Evolutionary conservation across 1,140 invertebrate genomes (phyloP), one percentile per base, ranked within the genome.

Genomic region (Atta texana): DNA sequence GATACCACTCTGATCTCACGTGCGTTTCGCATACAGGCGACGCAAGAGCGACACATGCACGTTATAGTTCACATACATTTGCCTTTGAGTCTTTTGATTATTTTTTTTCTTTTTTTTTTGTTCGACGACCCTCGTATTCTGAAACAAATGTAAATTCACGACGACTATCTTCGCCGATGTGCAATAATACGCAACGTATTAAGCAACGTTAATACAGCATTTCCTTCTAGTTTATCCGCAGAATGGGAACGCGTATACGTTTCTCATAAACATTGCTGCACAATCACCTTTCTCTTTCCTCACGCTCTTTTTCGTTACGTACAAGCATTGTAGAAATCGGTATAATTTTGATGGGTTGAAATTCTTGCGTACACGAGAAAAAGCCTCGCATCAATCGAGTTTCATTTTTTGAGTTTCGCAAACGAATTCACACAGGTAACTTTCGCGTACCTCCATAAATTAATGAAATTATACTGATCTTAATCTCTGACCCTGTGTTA

Each of bases 1-100:
- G 18, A 82, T 14, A 55, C 31, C 24, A 61, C 24, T 82, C 14
- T 31, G 24, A 12, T 51, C 44, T 82, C 64, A 12, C 61, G 44
- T 53, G 31, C 63, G 28, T 24, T 44, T 21, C 74, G 74, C 74
- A 76, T 66, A 7, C 31, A 76, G 7, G 21, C 39, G 34, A 51
- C 49, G 55, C 8, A 44, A 66, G 57, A 28, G 24, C 64, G 34
- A 49, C 31, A 76, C 69, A 3, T 72, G 18, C 53, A 61, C 39
- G 69, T 18, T 12, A n/a, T n/a, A 63, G 12, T 74, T 61, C 31
- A 88, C 31, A 86, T 74, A 59, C 90, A 90, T 90, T 92, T 92
- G 92, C 91, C 92, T 93, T 92, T 91, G 88, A 92, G 1, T 21
- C 85, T 89, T 85, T 88, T 88, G 31, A 88, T 82, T 89, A 44